Evolutionary conservation across 2,113 vertebrate genomes (phyloP).

Genomic region (Danionella cerebrum): DNA sequence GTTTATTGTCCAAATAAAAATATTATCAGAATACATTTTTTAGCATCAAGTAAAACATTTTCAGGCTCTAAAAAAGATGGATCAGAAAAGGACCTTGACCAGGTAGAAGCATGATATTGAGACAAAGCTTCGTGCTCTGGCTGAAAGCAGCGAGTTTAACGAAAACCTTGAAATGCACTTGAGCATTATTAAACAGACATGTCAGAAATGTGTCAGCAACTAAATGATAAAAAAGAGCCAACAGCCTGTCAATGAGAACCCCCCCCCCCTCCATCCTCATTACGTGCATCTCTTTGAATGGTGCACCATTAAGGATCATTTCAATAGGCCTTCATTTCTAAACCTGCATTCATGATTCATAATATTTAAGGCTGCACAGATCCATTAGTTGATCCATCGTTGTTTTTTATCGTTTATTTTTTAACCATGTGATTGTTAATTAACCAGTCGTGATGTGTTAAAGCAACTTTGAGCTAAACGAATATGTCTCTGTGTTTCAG

Average conservation of each 20-base stretch:
- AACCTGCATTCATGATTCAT: too few species aligned
- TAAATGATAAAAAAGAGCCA: neutral
- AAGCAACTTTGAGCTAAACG: too few species aligned
- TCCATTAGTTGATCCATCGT: too few species aligned
- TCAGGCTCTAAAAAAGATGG: neutral
- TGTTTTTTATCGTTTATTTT: too few species aligned
- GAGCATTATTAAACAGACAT: neutral
- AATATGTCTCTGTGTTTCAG: constrained; percentile 41
- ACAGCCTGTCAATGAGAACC: neutral
- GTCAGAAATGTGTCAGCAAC: neutral
- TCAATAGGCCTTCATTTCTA: too few species aligned
- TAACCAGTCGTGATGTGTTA: too few species aligned
- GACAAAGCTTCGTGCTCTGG: neutral
- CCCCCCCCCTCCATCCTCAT: neutral
- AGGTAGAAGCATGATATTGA: neutral
- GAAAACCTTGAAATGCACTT: constrained; percentile 3
- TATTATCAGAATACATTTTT: neutral
- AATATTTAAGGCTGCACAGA: too few species aligned
- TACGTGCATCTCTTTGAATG: too few species aligned
- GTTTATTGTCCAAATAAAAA: neutral
- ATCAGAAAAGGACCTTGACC: neutral
- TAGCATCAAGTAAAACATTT: neutral
- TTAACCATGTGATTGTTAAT: too few species aligned
- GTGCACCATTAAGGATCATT: too few species aligned
- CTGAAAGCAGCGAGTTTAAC: neutral